Conservation (phyloP, 2,113 vertebrate species). For the Otolemur garnettii region DNA sequence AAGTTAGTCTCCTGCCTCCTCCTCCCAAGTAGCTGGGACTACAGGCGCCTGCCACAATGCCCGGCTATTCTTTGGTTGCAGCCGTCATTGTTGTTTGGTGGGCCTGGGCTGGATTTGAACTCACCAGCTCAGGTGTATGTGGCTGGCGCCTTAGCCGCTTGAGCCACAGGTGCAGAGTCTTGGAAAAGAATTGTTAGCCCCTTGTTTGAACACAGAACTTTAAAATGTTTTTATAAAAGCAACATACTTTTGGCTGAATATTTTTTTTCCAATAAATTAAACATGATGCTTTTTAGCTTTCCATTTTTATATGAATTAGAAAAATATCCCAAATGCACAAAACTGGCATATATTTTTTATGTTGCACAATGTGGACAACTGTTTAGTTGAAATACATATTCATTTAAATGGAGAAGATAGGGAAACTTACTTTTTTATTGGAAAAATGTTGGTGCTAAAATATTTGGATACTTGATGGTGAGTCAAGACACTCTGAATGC, state of each 20-base stretch:
- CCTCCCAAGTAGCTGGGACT: too few species aligned
- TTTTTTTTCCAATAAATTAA: conserved; percentile 20
- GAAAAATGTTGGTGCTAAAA: conserved; percentile 23
- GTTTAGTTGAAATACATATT: background rate
- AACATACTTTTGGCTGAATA: background rate
- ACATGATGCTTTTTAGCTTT: background rate
- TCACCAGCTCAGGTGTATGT: too few species aligned
- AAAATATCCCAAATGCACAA: background rate
- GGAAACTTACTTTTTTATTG: background rate
- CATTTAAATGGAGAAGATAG: background rate
- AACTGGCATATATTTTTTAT: background rate
- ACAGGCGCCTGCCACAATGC: too few species aligned
- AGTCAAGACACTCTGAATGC: background rate
- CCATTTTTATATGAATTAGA: conserved; percentile 10
- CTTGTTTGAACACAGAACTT: conserved; percentile 30
- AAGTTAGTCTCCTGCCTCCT: too few species aligned
- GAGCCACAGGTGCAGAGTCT: background rate
- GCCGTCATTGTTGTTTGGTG: too few species aligned
- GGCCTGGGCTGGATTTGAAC: too few species aligned
- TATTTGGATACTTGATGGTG: background rate
- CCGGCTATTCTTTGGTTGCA: too few species aligned
- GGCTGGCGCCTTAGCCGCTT: too few species aligned
- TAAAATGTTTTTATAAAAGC: conserved; percentile 28
- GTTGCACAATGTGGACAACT: background rate
- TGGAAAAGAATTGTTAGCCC: background rate